Evolutionary conservation across 2,888 invertebrate species (phyloP).

Genomic region (Heteromyza rotundicornis): DNA sequence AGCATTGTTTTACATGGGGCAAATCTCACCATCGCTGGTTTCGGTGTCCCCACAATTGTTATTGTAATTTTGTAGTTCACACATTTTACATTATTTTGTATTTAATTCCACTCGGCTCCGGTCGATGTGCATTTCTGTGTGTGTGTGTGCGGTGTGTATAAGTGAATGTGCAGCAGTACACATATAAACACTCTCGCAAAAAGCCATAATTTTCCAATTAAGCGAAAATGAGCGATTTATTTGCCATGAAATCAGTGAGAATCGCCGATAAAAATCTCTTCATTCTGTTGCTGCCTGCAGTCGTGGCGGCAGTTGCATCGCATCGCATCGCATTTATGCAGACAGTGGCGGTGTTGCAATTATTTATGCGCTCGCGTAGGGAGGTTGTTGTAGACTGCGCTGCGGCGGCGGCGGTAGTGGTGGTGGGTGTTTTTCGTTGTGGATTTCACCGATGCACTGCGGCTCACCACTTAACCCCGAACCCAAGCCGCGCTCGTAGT

Average conservation of each 20-base stretch:
- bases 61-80: slow-evolving; percentile 35
- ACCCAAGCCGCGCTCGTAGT: slow-evolving; percentile 32
- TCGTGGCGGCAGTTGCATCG: slow-evolving; percentile 31
- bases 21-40: too few species aligned
- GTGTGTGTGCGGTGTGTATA: slow-evolving; percentile 25
- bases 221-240: slow-evolving; percentile 64
- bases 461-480: slow-evolving; percentile 43
- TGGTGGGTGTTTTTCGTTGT: slow-evolving; percentile 28
- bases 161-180: too few species aligned
- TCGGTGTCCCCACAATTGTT: too few species aligned
- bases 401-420: slow-evolving; percentile 16
- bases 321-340: slow-evolving; percentile 13
- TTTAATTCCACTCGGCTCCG: not conserved
- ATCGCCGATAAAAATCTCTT: slow-evolving; percentile 63
- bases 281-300: slow-evolving; percentile 41
- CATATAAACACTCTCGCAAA: slow-evolving; percentile 12
- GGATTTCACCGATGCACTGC: slow-evolving; percentile 18
- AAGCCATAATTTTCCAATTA: slow-evolving; percentile 58
- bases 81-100: slow-evolving; percentile 31
- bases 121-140: slow-evolving; percentile 7
- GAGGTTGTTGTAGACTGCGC: slow-evolving; percentile 2
- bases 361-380: slow-evolving; percentile 33
- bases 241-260: slow-evolving; percentile 64
- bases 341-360: slow-evolving; percentile 27
- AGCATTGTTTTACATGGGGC: too few species aligned